phyloP scores from a whole-genome alignment of 2,113 vertebrate species.

The Anhinga rufa region DNA sequence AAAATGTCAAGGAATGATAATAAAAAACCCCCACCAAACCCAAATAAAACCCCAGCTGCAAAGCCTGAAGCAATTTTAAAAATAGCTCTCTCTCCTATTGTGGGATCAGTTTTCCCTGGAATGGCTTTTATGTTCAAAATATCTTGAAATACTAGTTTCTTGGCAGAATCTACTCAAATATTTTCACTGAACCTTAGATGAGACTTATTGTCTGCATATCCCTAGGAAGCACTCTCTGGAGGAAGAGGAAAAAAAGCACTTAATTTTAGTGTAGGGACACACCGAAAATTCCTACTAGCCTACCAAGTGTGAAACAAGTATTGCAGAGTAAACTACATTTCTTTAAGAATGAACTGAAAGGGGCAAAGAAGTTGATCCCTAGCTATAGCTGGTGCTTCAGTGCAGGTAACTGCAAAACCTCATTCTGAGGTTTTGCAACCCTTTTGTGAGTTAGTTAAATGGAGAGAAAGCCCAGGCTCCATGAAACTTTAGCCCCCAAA shows the following conservation, averaged over 20 bases:
- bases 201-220: slow-evolving; percentile 51
- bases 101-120: slow-evolving; percentile 26
- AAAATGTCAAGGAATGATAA: slow-evolving; percentile 43
- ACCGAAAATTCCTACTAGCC: neutral
- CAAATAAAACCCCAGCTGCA: slow-evolving; percentile 50
- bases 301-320: neutral
- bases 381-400: neutral
- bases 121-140: slow-evolving; percentile 58
- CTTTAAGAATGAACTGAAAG: neutral
- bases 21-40: neutral
- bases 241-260: neutral
- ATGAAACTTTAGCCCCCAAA: neutral
- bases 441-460: neutral
- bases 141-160: slow-evolving; percentile 56
- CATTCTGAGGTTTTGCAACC: neutral
- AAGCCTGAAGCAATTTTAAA: slow-evolving; percentile 46
- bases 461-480: neutral
- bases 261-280: neutral
- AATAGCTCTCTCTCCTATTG: slow-evolving; percentile 52
- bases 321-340: neutral
- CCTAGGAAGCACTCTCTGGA: neutral
- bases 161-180: slow-evolving; percentile 50
- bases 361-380: neutral
- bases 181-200: slow-evolving; percentile 48
- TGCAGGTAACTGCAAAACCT: neutral